Evolutionary conservation across 1,140 invertebrate genomes (phyloP).

Genomic region (Diplogasteroides magnus): DNA sequence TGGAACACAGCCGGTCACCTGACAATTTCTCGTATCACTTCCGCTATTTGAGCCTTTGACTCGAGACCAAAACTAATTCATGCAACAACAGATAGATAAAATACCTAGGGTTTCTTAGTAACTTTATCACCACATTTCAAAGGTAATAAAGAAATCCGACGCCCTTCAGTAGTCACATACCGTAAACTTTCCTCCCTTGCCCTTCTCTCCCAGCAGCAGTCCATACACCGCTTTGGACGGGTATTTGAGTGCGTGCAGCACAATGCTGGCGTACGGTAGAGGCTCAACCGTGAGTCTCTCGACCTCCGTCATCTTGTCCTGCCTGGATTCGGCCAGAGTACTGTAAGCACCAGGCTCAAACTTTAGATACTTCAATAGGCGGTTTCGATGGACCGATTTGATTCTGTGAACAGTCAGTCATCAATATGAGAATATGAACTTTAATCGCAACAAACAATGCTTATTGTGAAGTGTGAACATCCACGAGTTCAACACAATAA

Average conservation of each 20-base stretch:
- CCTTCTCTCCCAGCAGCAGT: constrained; percentile 16
- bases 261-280: constrained; percentile 16
- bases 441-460: no score
- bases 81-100: not conserved
- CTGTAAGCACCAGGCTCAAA: not conserved
- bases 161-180: not conserved
- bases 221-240: constrained; percentile 26
- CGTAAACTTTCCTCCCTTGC: not conserved
- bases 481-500: no score
- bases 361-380: not conserved
- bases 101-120: not conserved
- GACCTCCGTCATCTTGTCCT: not conserved
- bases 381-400: no score
- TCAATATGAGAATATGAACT: no score
- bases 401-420: no score
- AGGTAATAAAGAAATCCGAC: not conserved
- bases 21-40: constrained; percentile 3
- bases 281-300: constrained; percentile 3
- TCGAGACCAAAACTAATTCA: not conserved
- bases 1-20: constrained; percentile 22
- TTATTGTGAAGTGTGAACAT: no score
- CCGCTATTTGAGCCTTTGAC: no score
- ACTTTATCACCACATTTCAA: not conserved
- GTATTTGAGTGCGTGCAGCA: constrained; percentile 26
- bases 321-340: not conserved